phyloP scores from a whole-genome alignment of 2,797 vertebrate genomes.

The Nasua narica region DNA sequence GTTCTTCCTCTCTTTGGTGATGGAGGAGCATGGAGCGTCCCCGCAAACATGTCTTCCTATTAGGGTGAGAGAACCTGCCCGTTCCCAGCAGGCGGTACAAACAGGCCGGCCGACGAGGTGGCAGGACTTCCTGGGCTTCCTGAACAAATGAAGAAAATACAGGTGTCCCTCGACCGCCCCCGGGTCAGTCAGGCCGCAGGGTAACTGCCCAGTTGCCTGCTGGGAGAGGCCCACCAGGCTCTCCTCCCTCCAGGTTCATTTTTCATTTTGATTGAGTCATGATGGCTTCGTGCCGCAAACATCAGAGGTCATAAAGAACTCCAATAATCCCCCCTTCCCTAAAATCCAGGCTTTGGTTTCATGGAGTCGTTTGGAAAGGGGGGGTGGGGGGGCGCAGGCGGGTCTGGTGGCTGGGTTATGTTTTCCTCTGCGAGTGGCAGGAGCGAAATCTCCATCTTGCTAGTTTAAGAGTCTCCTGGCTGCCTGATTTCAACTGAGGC shows the following conservation, averaged over 20 bases:
- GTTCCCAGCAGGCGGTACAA: background rate
- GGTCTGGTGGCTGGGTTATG: background rate
- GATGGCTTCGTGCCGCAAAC: background rate
- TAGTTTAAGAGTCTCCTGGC: background rate
- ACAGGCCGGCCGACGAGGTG: background rate
- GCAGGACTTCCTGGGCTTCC: constrained; percentile 14
- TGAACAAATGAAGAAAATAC: constrained; percentile 15
- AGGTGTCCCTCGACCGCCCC: background rate
- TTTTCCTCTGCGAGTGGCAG: background rate
- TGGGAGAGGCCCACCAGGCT: background rate
- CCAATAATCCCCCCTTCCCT: background rate
- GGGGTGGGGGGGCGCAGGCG: background rate
- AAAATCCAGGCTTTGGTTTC: background rate
- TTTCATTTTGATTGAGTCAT: constrained; percentile 45
- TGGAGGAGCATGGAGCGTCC: too few species aligned
- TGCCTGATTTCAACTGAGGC: constrained; percentile 14
- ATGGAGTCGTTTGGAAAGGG: background rate
- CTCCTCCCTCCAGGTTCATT: background rate
- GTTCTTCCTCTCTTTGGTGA: background rate
- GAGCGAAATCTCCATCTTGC: background rate
- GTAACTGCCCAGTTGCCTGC: constrained; percentile 17
- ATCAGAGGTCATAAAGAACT: background rate
- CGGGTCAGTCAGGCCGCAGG: constrained; percentile 3
- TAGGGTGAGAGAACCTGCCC: background rate
- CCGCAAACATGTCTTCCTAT: background rate